phyloP scores from a whole-genome alignment of 2,797 vertebrate species.

The Sebastes glaucus region DNA sequence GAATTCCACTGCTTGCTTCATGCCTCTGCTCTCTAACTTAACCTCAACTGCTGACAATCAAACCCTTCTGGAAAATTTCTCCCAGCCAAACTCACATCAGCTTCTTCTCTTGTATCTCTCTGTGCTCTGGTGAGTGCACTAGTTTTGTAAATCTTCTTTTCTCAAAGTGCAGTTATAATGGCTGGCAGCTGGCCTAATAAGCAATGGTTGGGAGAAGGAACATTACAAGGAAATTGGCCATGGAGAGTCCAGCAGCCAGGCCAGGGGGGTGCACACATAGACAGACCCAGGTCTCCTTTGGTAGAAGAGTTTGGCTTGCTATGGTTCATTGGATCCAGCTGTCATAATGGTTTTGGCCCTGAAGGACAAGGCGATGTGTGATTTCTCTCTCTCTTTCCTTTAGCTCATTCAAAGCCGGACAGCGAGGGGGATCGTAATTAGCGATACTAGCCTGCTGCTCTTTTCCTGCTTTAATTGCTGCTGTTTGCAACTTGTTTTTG shows the following conservation, averaged over 20 bases:
- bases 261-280: not conserved
- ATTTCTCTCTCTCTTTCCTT: not conserved
- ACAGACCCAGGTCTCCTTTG: not conserved
- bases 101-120: not conserved
- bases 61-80: not conserved
- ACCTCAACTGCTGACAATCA: constrained; percentile 2
- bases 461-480: constrained; percentile 18
- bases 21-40: not conserved
- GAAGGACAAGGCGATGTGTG: not conserved
- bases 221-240: not conserved
- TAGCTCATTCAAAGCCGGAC: not conserved
- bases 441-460: not conserved
- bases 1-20: constrained; percentile 2
- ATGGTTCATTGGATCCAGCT: constrained; percentile 32
- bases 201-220: constrained; percentile 15
- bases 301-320: constrained; percentile 3
- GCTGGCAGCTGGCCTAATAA: constrained; percentile 23
- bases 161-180: not conserved
- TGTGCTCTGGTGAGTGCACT: not conserved
- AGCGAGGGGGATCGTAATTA: constrained; percentile 8
- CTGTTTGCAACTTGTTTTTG: not conserved
- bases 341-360: constrained; percentile 35
- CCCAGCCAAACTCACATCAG: not conserved
- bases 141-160: not conserved
- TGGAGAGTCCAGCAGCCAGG: not conserved